Evolutionary conservation across 2,797 vertebrate species (phyloP).

Genomic region (Aselliscus stoliczkanus): DNA sequence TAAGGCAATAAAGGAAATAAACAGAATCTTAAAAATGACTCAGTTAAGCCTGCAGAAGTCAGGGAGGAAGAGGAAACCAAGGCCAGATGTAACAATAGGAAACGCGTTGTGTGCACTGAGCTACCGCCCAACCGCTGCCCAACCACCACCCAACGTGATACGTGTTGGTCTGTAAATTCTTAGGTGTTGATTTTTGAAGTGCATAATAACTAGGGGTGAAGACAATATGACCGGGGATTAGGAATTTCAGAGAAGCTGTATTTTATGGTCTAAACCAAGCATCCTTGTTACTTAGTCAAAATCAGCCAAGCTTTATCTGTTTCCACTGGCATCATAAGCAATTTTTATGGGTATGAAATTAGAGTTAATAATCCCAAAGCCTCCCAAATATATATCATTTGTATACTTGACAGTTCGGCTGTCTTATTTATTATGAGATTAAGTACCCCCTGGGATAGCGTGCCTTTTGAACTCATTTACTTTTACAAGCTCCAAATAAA

Average conservation of each 20-base stretch:
- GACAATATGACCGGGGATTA: not conserved
- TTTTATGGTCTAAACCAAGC: not conserved
- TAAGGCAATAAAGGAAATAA: not conserved
- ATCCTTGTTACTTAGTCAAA: slow-evolving; percentile 47
- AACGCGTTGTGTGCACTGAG: accelerated
- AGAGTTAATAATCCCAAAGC: slow-evolving; percentile 39
- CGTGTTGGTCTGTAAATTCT: not conserved
- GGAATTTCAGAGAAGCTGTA: not conserved
- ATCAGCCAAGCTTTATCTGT: slow-evolving; percentile 21
- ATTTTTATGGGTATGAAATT: slow-evolving; percentile 27
- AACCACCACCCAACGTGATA: not conserved
- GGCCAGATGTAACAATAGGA: accelerated
- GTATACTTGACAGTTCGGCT: slow-evolving; percentile 14
- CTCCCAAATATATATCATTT: slow-evolving; percentile 43
- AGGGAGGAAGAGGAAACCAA: not conserved
- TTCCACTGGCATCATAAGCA: slow-evolving; percentile 27
- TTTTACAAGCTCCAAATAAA: slow-evolving; percentile 15
- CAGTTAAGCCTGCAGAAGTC: not conserved
- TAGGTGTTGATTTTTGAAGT: not conserved
- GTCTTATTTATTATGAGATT: slow-evolving; percentile 46
- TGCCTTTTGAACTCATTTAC: slow-evolving; percentile 45
- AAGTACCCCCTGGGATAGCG: not conserved
- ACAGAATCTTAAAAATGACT: not conserved
- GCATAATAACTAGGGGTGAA: not conserved
- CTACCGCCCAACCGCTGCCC: not conserved